Conservation (phyloP, 2,113 vertebrate species). For the Daboia siamensis region DNA sequence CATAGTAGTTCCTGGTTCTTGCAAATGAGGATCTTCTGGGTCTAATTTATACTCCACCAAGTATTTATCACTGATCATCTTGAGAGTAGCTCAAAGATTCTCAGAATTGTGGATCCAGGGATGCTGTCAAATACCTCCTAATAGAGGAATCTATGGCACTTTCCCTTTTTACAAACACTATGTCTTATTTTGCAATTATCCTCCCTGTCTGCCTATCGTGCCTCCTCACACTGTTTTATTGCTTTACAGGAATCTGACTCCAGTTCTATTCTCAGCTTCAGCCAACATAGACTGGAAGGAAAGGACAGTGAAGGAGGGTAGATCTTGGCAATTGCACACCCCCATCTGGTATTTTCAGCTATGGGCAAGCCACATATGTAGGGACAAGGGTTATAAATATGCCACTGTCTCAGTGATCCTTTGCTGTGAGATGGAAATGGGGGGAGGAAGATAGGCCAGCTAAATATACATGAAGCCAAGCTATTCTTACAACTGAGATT, state of each 20-base stretch:
- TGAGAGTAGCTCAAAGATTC: neutral
- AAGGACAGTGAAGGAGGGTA: neutral
- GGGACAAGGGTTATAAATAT: constrained; percentile 23
- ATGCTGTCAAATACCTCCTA: neutral
- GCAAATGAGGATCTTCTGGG: constrained; percentile 56
- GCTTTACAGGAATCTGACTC: constrained; percentile 16
- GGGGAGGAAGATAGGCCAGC: neutral
- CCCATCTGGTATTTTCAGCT: constrained; percentile 18
- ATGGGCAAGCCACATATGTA: neutral
- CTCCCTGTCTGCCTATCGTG: neutral
- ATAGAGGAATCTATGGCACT: neutral
- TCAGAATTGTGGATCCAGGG: neutral
- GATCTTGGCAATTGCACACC: constrained; percentile 11
- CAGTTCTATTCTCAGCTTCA: constrained; percentile 35
- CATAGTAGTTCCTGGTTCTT: constrained; percentile 37
- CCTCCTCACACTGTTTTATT: neutral
- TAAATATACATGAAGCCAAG: neutral
- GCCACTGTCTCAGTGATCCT: neutral
- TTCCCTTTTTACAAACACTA: neutral
- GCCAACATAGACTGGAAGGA: neutral
- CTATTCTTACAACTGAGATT: constrained; percentile 14
- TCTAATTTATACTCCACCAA: constrained; percentile 74
- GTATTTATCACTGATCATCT: constrained; percentile 64
- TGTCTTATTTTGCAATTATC: neutral
- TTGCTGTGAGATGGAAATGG: constrained; percentile 7